A percentile compares a stretch with the other conserved stretches of the same genome.
phyloP scores from a whole-genome alignment of 2,113 vertebrate genomes.

The Crypturellus undulatus region DNA sequence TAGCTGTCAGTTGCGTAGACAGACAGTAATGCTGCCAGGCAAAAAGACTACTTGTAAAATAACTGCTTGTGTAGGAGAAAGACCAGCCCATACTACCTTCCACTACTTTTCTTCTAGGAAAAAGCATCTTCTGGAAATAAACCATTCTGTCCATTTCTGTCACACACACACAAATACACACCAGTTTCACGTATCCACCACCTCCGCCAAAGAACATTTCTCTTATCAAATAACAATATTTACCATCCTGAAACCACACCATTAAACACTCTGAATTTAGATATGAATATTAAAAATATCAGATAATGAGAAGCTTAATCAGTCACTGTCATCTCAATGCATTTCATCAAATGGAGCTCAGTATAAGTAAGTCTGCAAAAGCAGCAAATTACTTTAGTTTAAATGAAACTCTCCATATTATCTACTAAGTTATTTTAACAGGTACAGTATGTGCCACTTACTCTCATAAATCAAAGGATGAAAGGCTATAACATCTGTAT shows the following conservation, averaged over 20 bases:
- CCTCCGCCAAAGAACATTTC: background rate
- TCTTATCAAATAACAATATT: background rate
- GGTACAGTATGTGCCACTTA: background rate
- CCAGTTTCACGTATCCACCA: background rate
- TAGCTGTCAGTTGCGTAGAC: fast-evolving
- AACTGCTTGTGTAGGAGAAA: background rate
- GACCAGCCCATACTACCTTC: background rate
- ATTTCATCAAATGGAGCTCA: background rate
- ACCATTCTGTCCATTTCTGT: background rate
- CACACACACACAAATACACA: background rate
- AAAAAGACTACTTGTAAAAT: background rate
- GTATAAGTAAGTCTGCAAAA: background rate
- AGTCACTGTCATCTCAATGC: background rate
- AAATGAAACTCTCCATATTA: background rate
- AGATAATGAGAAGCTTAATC: fast-evolving
- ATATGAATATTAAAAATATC: background rate
- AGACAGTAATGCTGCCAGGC: fast-evolving
- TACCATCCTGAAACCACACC: background rate
- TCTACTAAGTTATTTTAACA: background rate
- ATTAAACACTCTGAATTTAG: background rate
- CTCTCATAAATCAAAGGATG: background rate
- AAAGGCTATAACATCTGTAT: background rate
- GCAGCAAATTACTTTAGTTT: background rate
- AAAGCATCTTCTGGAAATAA: background rate
- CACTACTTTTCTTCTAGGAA: background rate